Conservation (phyloP, 2,113 vertebrate species). For the Gobiocypris rarus region DNA sequence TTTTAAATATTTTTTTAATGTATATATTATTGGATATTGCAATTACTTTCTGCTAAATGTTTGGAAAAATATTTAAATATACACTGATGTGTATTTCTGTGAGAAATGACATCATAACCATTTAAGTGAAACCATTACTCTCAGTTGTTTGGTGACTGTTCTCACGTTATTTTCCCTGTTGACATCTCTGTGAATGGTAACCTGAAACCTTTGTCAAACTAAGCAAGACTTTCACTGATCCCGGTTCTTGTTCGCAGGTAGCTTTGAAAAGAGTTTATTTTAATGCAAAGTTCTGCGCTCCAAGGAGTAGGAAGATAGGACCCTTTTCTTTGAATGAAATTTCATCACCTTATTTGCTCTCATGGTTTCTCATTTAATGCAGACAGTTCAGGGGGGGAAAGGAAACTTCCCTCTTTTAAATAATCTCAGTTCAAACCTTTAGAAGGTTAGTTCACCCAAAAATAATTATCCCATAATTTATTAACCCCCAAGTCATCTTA, state of each 20-base stretch:
- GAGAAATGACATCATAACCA: neutral
- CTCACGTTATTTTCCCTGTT: constrained; percentile 33
- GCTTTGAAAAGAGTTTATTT: constrained; percentile 45
- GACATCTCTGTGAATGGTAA: constrained; percentile 28
- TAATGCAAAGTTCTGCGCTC: constrained; percentile 32
- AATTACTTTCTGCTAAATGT: neutral
- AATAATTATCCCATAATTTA: too few relatives aligned
- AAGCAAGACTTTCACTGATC: constrained; percentile 54
- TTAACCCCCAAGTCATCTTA: too few relatives aligned
- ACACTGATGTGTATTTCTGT: neutral
- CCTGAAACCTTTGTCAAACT: constrained; percentile 50
- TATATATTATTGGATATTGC: neutral
- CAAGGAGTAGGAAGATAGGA: constrained; percentile 10
- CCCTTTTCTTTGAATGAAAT: constrained; percentile 50
- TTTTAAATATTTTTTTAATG: neutral
- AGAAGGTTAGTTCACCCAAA: neutral
- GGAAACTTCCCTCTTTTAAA: constrained; percentile 26
- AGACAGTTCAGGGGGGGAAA: constrained; percentile 20
- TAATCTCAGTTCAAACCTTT: constrained; percentile 47
- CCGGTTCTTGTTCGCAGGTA: constrained; percentile 55
- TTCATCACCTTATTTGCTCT: constrained; percentile 41
- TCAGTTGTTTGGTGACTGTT: constrained; percentile 24
- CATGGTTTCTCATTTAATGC: constrained; percentile 47
- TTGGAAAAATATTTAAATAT: neutral
- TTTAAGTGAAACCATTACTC: constrained; percentile 12